Evolutionary conservation across 1,140 invertebrate genomes (phyloP).

Genomic region (Araneus ventricosus): DNA sequence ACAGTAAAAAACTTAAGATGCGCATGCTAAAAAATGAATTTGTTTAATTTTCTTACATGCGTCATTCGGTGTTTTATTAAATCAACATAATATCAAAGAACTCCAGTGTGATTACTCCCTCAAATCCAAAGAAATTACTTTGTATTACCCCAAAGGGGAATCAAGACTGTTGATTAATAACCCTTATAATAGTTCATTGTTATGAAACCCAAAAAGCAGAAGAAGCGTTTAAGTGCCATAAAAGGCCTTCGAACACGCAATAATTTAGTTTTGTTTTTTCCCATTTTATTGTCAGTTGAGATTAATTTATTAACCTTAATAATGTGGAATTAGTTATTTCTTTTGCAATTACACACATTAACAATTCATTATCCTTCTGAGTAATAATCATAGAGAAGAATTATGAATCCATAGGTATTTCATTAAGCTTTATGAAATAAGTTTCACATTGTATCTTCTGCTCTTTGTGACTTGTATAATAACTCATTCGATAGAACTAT

Average conservation of each 20-base stretch:
- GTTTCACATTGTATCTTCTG: not conserved
- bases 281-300: slow-evolving; percentile 2
- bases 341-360: slow-evolving; percentile 10
- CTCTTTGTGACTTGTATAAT: not conserved
- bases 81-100: not conserved
- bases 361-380: slow-evolving; percentile 2
- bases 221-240: slow-evolving; percentile 12
- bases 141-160: not conserved
- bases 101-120: not conserved
- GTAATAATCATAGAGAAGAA: not conserved
- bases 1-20: too few species aligned
- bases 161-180: not conserved
- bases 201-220: not conserved
- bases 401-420: not conserved
- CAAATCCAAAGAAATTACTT: not conserved
- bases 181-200: not conserved
- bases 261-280: not conserved
- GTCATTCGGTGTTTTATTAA: not conserved
- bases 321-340: slow-evolving; percentile 22
- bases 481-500: not conserved
- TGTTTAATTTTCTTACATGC: not conserved
- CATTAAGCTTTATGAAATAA: not conserved
- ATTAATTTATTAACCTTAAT: slow-evolving; percentile 19
- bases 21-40: too few species aligned
- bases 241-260: not conserved